Percentiles rank a stretch among this genome's conserved stretches.
phyloP scores from a whole-genome alignment of 2,888 invertebrate species.

The Torymus texanus region DNA sequence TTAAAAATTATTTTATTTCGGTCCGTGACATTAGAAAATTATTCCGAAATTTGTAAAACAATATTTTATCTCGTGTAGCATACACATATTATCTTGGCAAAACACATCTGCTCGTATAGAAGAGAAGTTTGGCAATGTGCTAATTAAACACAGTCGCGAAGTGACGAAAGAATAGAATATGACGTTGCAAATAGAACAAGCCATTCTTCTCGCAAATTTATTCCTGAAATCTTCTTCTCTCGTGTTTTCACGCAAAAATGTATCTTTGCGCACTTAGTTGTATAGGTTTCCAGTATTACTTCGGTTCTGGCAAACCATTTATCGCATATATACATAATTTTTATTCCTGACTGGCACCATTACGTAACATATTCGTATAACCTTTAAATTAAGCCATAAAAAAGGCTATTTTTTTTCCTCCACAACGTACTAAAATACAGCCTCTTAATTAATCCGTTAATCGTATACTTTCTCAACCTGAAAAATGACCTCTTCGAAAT shows the following conservation, averaged over 20 bases:
- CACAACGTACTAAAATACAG: neutral
- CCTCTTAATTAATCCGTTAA: conserved; percentile 32
- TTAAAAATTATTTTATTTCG: too few relatives aligned
- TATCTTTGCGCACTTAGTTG: too few relatives aligned
- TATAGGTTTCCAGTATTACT: too few relatives aligned
- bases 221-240: too few relatives aligned
- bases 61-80: conserved; percentile 8
- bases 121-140: conserved; percentile 19
- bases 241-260: too few relatives aligned
- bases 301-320: too few relatives aligned
- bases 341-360: too few relatives aligned
- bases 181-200: too few relatives aligned
- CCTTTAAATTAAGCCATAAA: conserved; percentile 38
- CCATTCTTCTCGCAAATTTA: too few relatives aligned
- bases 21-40: neutral
- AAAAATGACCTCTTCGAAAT: conserved; percentile 13
- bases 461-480: neutral
- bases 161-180: conserved; percentile 23
- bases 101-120: neutral
- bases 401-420: neutral
- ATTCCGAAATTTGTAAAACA: conserved; percentile 12
- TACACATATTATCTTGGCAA: neutral
- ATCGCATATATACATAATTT: too few relatives aligned
- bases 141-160: neutral
- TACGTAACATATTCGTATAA: too few relatives aligned